Percentiles rank a stretch among this genome's conserved stretches.
Conservation (phyloP, 2,888 invertebrate species). For the Drosophila aldrichi region DNA sequence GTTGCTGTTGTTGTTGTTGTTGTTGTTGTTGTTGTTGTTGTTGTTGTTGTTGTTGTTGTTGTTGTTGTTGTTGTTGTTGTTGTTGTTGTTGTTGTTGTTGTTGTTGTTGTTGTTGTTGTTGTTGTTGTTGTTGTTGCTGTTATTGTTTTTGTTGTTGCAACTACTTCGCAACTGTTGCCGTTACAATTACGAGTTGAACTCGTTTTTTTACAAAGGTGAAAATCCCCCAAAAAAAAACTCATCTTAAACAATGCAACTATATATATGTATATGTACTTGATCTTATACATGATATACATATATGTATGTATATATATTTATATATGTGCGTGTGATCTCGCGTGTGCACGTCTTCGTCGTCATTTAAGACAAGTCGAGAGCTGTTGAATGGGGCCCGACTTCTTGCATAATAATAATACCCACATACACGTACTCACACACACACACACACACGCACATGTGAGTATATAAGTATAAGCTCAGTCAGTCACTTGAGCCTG, state of each 20-base stretch:
- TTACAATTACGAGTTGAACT: slow-evolving; percentile 66
- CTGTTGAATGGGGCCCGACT: slow-evolving; percentile 67
- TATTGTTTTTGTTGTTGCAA: slow-evolving; percentile 10
- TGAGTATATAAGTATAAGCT: slow-evolving; percentile 12
- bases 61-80: background rate
- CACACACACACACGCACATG: background rate
- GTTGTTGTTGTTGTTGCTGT: background rate
- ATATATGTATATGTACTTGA: slow-evolving; percentile 42
- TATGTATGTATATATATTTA: background rate
- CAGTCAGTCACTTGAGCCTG: slow-evolving; percentile 61
- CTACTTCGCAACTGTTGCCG: slow-evolving; percentile 54
- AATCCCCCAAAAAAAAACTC: slow-evolving; percentile 25
- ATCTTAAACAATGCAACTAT: slow-evolving; percentile 56
- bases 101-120: background rate
- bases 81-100: background rate
- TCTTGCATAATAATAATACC: slow-evolving; percentile 74
- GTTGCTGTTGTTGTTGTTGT: background rate
- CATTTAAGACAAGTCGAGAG: slow-evolving; percentile 65
- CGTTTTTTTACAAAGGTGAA: slow-evolving; percentile 59
- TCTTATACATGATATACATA: slow-evolving; percentile 11
- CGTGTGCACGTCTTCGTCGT: slow-evolving; percentile 64
- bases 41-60: slow-evolving; percentile 3
- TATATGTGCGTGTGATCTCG: slow-evolving; percentile 40
- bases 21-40: background rate
- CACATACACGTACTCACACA: slow-evolving; percentile 8